Conservation (phyloP, 2,113 vertebrate species). For the Trachemys scripta region DNA sequence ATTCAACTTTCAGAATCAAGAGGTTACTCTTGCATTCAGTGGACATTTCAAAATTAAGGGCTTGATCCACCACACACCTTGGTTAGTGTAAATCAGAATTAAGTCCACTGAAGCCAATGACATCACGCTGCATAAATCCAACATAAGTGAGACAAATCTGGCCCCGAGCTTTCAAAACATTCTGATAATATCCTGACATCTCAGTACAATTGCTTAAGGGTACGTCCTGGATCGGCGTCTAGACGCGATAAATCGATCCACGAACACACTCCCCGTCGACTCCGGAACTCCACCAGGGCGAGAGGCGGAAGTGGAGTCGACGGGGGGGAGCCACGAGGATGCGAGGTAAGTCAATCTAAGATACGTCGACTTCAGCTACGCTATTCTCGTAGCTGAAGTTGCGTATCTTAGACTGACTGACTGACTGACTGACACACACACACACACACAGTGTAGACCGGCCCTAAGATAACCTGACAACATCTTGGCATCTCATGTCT, state of each 20-base stretch:
- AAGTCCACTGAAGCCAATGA: neutral
- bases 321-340: no score
- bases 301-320: no score
- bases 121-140: neutral
- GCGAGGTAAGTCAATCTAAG: no score
- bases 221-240: no score
- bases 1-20: slow-evolving; percentile 7
- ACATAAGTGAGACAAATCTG: accelerated
- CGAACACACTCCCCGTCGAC: no score
- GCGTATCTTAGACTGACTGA: no score
- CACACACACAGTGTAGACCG: no score
- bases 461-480: neutral
- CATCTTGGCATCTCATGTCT: neutral
- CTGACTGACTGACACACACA: no score
- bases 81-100: neutral
- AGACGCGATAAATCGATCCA: no score
- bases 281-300: no score
- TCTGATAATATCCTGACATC: neutral
- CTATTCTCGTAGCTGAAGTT: no score
- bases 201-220: slow-evolving; percentile 1
- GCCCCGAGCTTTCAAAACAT: neutral
- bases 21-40: neutral
- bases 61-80: neutral
- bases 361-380: no score
- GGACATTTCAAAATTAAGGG: neutral